These are phyloP conservation scores for Dasyornis broadbenti DNA, from an alignment of 2,113 vertebrate genomes.

Conservation along the genomic window DNA sequence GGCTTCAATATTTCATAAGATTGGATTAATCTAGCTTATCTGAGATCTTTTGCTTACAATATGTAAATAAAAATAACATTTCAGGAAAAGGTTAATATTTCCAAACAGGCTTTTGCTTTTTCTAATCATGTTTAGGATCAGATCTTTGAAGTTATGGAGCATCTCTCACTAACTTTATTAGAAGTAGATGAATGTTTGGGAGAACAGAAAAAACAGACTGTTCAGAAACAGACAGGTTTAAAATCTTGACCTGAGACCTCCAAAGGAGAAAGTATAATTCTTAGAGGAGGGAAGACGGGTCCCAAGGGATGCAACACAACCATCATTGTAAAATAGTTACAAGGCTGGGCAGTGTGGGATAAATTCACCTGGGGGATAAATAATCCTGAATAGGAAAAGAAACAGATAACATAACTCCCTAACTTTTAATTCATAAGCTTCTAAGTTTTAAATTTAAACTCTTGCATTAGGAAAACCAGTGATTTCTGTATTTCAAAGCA, in stretches of 20 bases:
- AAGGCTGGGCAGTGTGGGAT: fast-evolving
- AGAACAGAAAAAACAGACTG: background rate
- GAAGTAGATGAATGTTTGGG: background rate
- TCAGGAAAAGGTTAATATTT: background rate
- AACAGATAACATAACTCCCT: background rate
- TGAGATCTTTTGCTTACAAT: background rate
- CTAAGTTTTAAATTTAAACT: background rate
- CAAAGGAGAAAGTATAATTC: background rate
- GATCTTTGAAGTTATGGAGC: background rate
- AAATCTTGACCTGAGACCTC: background rate
- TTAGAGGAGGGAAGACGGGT: background rate
- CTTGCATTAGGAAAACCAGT: background rate
- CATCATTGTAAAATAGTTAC: background rate
- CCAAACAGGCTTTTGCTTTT: background rate
- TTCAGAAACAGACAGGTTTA: background rate
- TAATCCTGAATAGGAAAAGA: background rate
- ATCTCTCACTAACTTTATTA: background rate
- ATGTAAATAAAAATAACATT: conserved; percentile 28
- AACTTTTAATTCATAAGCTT: background rate
- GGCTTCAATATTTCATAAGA: background rate
- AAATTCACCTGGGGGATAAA: background rate
- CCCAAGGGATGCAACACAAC: fast-evolving
- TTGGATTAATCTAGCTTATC: background rate
- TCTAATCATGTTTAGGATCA: background rate
- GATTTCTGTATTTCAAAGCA: background rate